These are phyloP conservation scores for Oikopleura vanhoeffeni DNA, from an alignment of 23 tunicate genomes.

Conservation along the genomic window DNA sequence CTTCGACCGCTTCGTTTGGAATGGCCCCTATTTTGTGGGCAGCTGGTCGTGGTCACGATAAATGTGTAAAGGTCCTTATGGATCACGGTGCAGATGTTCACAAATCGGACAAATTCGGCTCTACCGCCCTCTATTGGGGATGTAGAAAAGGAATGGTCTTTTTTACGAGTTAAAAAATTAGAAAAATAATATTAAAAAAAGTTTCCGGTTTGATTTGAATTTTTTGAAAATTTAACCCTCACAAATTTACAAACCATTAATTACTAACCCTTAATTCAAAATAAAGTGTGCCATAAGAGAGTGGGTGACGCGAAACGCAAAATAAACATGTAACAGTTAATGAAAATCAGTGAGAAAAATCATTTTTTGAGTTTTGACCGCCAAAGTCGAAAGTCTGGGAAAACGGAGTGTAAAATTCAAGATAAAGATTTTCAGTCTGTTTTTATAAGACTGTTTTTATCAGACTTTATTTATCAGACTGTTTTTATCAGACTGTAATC, in stretches of 20 bases:
- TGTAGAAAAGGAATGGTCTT: neutral
- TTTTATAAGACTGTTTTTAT: no score
- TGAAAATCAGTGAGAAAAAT: no score
- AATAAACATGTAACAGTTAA: no score
- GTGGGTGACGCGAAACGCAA: no score
- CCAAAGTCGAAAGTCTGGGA: no score
- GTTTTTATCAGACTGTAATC: no score
- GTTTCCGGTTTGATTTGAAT: neutral
- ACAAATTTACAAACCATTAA: neutral
- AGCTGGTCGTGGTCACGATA: slow-evolving; percentile 44
- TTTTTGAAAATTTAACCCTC: neutral
- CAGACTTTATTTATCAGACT: no score
- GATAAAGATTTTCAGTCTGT: no score
- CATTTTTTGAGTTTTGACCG: no score
- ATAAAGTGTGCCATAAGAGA: neutral
- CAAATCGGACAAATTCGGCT: slow-evolving; percentile 39
- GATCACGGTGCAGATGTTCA: slow-evolving; percentile 57
- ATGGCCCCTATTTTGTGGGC: slow-evolving; percentile 89
- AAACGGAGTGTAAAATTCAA: no score
- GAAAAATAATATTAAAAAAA: neutral
- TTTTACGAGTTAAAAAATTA: neutral
- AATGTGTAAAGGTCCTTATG: slow-evolving; percentile 28
- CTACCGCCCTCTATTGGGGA: neutral
- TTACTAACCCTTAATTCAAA: neutral
- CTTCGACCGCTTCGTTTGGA: slow-evolving; percentile 23